Evolutionary conservation across 2,888 invertebrate genomes (phyloP), one percentile per base, ranked within the genome.

Genomic region (Chymomyza fuscimana): DNA sequence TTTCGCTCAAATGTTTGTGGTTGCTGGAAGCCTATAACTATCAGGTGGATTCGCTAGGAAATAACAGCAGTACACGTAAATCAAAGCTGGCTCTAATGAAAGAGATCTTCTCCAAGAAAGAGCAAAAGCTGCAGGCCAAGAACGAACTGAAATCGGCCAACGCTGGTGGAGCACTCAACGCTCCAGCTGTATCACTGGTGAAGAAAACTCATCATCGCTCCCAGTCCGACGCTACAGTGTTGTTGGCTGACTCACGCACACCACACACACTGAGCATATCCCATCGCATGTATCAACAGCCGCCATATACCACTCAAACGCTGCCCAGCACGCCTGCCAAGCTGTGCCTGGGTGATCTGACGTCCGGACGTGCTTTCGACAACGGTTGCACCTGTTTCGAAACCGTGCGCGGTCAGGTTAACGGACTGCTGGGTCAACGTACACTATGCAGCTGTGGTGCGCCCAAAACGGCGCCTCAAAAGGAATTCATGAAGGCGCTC

Each of bases 1-100:
- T 99, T 92, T 97, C 99, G 59, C 93, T 99, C 81, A 96, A 97
- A 92, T 96, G 98, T 91, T 96, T 98, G 89, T 99, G 99, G 99
- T 93, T 99, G 67, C 93, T 99, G 89, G 98, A 98, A 87, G 98
- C 99, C 25, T 98, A 97, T 67, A 92, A 92, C 78, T 92, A 91
- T 63, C 91, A 92, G 69, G 80, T 91, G 64, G 92, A 91, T 65
- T 80, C 89, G 16, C 78, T 88, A 65, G 84, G 82, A 9, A 74
- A 59, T 32, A 68, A 12, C 7, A 74, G 78, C 29, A 81, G 82
- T n/a, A 84, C 83, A 58, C 90, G 91, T 32, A 92, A 92, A 72
- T 90, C 88, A n/a, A 91, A 92, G 67, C 72, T 92, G 69, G 90
- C 90, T 0, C 80, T 92, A 10, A 91, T 92, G 91, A 91, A 90